These are phyloP conservation scores for Natator depressus DNA, from an alignment of 2,113 vertebrate genomes.

Conservation along the genomic window DNA sequence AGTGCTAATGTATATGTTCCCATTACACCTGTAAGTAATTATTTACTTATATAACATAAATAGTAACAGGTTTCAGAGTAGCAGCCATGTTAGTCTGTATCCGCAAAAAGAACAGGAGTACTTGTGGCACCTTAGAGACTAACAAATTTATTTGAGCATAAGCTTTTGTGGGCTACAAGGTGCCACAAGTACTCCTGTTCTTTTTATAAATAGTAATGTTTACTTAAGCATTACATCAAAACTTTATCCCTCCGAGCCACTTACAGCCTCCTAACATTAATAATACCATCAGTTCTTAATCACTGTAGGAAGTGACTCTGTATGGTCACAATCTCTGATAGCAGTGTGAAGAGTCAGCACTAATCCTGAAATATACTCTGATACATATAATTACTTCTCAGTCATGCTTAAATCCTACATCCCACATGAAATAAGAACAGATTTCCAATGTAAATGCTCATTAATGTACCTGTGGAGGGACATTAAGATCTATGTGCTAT, in stretches of 20 bases:
- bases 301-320: background rate
- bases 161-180: too few relatives aligned
- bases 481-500: background rate
- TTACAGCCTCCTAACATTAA: constrained; percentile 12
- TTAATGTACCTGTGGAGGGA: background rate
- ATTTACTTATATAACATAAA: background rate
- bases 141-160: too few relatives aligned
- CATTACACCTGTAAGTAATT: background rate
- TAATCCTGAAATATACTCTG: background rate
- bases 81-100: too few relatives aligned
- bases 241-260: background rate
- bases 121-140: too few relatives aligned
- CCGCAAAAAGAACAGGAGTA: too few relatives aligned
- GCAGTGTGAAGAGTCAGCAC: background rate
- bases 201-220: background rate
- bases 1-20: background rate
- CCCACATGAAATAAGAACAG: background rate
- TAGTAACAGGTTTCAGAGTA: too few relatives aligned
- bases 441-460: background rate
- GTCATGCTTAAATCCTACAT: background rate
- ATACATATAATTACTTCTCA: background rate
- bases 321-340: background rate
- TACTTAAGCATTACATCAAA: background rate
- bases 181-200: too few relatives aligned
- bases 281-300: constrained; percentile 13